Evolutionary conservation across 2,113 vertebrate genomes (phyloP).

Genomic region (Agapornis roseicollis): DNA sequence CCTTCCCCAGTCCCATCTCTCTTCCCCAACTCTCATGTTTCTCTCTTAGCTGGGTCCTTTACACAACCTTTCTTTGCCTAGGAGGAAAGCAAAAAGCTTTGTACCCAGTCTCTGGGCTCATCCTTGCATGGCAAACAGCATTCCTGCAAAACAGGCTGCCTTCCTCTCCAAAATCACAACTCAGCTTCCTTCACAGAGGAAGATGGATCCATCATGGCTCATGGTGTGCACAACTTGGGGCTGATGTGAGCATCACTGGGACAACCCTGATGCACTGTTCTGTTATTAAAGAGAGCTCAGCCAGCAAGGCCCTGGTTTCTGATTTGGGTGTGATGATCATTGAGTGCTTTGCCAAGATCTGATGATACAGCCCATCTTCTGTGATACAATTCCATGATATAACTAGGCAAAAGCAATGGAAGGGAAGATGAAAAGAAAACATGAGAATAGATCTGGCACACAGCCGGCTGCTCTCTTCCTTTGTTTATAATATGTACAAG

Average conservation of each 20-base stretch:
- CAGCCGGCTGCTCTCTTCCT: constrained; percentile 6
- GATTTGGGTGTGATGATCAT: fast-evolving
- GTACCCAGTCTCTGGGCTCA: background rate
- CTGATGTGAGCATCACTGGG: background rate
- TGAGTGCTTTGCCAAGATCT: background rate
- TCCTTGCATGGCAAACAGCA: background rate
- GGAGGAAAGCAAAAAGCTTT: background rate
- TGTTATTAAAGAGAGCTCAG: background rate
- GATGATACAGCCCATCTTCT: background rate
- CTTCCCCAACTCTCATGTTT: background rate
- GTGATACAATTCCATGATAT: fast-evolving
- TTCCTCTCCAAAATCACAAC: background rate
- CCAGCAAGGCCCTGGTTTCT: background rate
- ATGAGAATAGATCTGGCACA: background rate
- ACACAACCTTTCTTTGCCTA: background rate
- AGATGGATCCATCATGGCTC: fast-evolving
- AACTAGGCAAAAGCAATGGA: background rate
- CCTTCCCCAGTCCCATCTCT: background rate
- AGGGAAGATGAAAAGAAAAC: constrained; percentile 21
- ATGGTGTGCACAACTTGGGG: fast-evolving
- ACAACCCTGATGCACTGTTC: background rate
- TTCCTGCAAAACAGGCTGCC: background rate
- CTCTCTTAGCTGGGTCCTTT: background rate
- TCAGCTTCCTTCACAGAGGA: background rate
- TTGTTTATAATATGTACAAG: background rate